These are phyloP conservation scores for Meleagris gallopavo DNA, from an alignment of 2,113 vertebrate genomes.

Conservation along the genomic window DNA sequence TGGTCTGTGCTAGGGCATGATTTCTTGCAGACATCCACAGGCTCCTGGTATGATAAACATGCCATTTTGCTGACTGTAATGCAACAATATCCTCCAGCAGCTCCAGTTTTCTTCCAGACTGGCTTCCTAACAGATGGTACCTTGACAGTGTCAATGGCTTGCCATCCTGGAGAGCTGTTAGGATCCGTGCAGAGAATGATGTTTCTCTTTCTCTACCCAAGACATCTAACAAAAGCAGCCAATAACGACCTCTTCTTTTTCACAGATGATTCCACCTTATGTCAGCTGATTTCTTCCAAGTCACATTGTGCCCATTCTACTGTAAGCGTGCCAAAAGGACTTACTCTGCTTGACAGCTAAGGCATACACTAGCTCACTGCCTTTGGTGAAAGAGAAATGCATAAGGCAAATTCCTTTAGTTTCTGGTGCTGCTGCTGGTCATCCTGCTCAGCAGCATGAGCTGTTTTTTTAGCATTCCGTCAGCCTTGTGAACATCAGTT, in stretches of 20 bases:
- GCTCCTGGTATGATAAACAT: conserved; percentile 11
- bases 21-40: neutral
- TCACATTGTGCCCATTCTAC: neutral
- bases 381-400: neutral
- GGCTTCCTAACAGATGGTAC: conserved; percentile 74
- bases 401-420: neutral
- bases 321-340: conserved; percentile 58
- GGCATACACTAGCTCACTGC: conserved; percentile 1
- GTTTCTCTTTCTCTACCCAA: conserved; percentile 60
- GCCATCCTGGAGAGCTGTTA: conserved; percentile 54
- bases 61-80: conserved; percentile 33
- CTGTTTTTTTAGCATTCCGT: conserved; percentile 6
- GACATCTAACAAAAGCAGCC: conserved; percentile 69
- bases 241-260: conserved; percentile 68
- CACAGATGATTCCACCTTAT: conserved; percentile 76
- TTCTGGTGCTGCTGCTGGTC: conserved; percentile 39
- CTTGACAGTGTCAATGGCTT: conserved; percentile 75
- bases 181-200: conserved; percentile 64
- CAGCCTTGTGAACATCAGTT: conserved; percentile 30
- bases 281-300: conserved; percentile 75
- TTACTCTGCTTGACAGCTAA: conserved; percentile 67
- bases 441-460: neutral
- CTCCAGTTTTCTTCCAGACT: conserved; percentile 68
- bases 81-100: conserved; percentile 57
- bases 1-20: neutral